Evolutionary conservation across 2,797 vertebrate species (phyloP).

Genomic region (Falco cherrug): DNA sequence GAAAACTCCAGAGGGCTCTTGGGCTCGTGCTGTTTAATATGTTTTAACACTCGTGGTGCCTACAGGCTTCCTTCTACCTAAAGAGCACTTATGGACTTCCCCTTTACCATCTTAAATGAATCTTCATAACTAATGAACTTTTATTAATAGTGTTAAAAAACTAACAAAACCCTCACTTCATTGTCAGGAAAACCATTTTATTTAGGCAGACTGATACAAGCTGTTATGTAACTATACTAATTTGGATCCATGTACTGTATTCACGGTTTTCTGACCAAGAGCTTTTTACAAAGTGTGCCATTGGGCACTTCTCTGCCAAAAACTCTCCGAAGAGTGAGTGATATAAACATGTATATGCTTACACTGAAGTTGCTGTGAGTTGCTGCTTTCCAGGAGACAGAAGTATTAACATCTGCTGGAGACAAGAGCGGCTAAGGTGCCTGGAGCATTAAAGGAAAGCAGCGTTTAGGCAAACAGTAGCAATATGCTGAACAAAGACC

Average conservation of each 20-base stretch:
- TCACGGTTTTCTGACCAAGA: neutral
- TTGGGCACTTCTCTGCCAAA: neutral
- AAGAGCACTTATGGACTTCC: neutral
- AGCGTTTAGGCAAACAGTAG: neutral
- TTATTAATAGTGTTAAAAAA: slow-evolving; percentile 25
- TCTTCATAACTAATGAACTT: slow-evolving; percentile 41
- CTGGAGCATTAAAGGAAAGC: neutral
- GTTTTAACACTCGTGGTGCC: slow-evolving; percentile 11
- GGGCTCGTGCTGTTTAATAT: slow-evolving; percentile 30
- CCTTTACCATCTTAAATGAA: neutral
- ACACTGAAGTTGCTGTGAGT: neutral
- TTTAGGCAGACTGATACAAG: neutral
- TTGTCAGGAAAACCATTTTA: neutral
- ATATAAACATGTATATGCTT: neutral
- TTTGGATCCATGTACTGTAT: neutral
- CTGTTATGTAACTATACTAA: neutral
- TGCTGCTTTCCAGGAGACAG: neutral
- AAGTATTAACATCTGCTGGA: neutral
- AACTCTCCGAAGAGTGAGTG: neutral
- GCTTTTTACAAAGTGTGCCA: neutral
- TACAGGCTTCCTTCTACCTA: neutral
- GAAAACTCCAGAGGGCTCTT: slow-evolving; percentile 61
- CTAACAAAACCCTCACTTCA: neutral
- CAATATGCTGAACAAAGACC: neutral
- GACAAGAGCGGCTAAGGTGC: neutral